Evolutionary conservation across 2,113 vertebrate species (phyloP).

Genomic region (Diphyllodes magnificus): DNA sequence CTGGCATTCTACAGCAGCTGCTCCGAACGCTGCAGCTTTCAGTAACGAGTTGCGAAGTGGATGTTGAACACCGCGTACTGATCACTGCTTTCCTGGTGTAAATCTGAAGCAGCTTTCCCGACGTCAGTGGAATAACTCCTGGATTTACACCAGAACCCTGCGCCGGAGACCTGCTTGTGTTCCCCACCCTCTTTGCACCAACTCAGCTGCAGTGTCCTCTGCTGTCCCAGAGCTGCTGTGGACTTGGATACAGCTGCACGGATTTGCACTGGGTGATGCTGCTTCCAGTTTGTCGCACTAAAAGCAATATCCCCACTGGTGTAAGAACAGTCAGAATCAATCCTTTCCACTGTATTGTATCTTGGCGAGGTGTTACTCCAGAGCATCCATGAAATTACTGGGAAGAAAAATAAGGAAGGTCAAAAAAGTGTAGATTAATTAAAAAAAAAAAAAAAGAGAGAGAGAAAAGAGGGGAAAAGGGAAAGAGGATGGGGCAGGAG

Average conservation of each 20-base stretch:
- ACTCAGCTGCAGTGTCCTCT: not conserved
- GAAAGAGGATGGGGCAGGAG: not conserved
- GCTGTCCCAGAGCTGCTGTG: not conserved
- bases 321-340: not conserved
- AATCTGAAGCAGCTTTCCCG: not conserved
- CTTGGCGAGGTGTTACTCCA: not conserved
- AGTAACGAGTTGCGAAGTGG: not conserved
- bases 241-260: not conserved
- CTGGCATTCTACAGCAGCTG: not conserved
- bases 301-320: fast-evolving
- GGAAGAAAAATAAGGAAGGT: not conserved
- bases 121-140: not conserved
- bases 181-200: not conserved
- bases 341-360: fast-evolving
- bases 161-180: fast-evolving
- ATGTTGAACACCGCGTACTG: not conserved
- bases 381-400: not conserved
- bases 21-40: not conserved
- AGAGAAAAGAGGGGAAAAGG: not conserved
- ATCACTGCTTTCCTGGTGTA: not conserved
- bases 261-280: not conserved
- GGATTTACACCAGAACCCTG: not conserved
- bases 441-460: not conserved
- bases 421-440: not conserved
- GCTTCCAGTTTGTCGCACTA: not conserved